Percentiles rank a stretch among this genome's conserved stretches.
These are phyloP conservation scores for Crematogaster levior DNA, from an alignment of 2,888 invertebrate genomes.

Conservation along the genomic window DNA sequence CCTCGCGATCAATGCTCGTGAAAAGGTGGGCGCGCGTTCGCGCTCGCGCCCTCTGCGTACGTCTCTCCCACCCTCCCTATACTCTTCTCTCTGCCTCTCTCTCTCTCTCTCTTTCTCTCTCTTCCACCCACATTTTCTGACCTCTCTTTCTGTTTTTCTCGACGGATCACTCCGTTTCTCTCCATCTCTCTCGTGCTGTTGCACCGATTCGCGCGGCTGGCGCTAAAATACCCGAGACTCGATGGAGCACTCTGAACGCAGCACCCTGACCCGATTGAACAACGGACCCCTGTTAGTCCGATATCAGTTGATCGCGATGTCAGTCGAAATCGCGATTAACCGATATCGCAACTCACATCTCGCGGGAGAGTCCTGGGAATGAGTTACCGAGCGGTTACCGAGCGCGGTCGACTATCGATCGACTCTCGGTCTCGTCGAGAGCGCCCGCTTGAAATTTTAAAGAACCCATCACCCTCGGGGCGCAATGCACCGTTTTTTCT, in stretches of 20 bases:
- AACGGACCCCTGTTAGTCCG: neutral
- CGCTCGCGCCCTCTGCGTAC: constrained; percentile 81
- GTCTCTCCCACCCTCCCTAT: neutral
- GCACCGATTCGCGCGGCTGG: constrained; percentile 27
- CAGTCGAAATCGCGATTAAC: neutral
- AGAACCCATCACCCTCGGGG: neutral
- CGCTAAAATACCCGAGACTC: constrained; percentile 50
- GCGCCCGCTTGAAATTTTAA: constrained; percentile 33
- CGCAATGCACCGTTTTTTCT: neutral
- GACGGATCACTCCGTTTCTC: constrained; percentile 38
- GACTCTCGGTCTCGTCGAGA: constrained; percentile 21
- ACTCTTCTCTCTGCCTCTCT: neutral
- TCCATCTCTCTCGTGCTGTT: neutral
- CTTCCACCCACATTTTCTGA: neutral
- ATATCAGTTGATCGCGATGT: neutral
- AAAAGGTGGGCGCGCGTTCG: constrained; percentile 81
- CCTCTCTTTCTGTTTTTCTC: constrained; percentile 43
- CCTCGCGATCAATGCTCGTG: constrained; percentile 84
- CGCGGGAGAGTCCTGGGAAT: neutral
- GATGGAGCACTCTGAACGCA: constrained; percentile 58
- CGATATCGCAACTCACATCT: too few relatives aligned
- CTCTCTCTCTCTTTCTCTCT: constrained; percentile 30
- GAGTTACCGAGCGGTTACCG: constrained; percentile 66
- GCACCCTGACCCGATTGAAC: constrained; percentile 1
- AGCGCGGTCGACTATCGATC: constrained; percentile 68